These are phyloP conservation scores for Passer domesticus DNA, from an alignment of 2,113 vertebrate species.

Conservation along the genomic window DNA sequence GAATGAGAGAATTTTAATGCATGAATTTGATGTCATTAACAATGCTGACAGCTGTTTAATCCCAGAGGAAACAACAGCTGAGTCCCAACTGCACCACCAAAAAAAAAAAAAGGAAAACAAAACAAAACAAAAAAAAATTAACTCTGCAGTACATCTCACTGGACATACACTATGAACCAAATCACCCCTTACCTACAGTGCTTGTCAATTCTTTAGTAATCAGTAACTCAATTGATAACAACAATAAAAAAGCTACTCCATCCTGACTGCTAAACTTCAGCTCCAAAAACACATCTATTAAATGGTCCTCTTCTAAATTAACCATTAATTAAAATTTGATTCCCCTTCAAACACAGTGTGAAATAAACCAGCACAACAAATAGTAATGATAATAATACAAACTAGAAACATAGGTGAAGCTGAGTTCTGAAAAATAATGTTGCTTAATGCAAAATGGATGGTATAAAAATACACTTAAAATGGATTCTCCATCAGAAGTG, in stretches of 20 bases:
- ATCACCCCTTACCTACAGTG: not conserved
- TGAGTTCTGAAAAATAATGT: not conserved
- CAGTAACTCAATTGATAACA: not conserved
- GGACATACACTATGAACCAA: slow-evolving; percentile 15
- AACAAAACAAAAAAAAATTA: not conserved
- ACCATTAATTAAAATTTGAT: slow-evolving; percentile 55
- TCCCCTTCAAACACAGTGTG: not conserved
- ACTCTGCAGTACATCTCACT: slow-evolving; percentile 32
- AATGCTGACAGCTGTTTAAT: slow-evolving; percentile 88
- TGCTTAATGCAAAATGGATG: not conserved
- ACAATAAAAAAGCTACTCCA: slow-evolving; percentile 8
- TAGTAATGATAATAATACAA: not conserved
- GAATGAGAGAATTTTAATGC: slow-evolving; percentile 77
- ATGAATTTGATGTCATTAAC: slow-evolving; percentile 89
- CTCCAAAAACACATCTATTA: slow-evolving; percentile 29
- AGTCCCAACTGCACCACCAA: slow-evolving; percentile 72
- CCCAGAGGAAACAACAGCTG: slow-evolving; percentile 90
- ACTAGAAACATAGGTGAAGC: not conserved
- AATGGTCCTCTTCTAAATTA: slow-evolving; percentile 26
- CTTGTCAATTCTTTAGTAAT: slow-evolving; percentile 25
- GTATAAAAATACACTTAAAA: not conserved
- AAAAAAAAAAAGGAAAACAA: not conserved
- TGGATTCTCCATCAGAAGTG: not conserved
- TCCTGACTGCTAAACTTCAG: not conserved
- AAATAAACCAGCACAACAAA: slow-evolving; percentile 33